Evolutionary conservation across 2,113 vertebrate genomes (phyloP), one percentile per base, ranked within the genome.

Genomic region (Cinclus cinclus): DNA sequence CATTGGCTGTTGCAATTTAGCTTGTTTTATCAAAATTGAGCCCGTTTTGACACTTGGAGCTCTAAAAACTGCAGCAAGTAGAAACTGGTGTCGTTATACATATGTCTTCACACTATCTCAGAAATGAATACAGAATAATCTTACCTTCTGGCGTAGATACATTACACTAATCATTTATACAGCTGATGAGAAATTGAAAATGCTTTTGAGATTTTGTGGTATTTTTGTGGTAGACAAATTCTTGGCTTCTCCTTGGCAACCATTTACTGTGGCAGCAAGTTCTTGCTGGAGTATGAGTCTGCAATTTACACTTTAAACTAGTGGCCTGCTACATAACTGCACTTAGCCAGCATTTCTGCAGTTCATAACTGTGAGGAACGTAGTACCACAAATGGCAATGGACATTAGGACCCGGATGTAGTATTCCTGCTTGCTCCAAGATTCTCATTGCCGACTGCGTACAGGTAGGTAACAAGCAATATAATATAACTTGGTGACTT

Each of bases 331-430:
- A 97, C 98, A 97, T 98, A 98, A 98, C 98, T 98, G 98, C 98
- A 97, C 98, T 98, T 99, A 99, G 98, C 99, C 98, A 99, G 98
- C 99, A 98, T 98, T 99, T 98, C 98, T 98, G 99, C 99, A 99
- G 98, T 99, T 98, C 98, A 98, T 99, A 99, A 98, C 99, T 98
- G 98, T 99, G 99, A 99, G 98, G 99, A 99, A 99, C 98, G 98
- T 99, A 99, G 99, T 99, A 98, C 99, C 98, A 98, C 99, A 99
- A 99, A 99, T 98, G 98, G 99, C 98, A 99, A 98, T 99, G 99
- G 99, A 99, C 99, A 99, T 98, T 99, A 99, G 99, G 99, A 99
- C 99, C 99, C 98, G 99, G 99, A 99, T 99, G 98, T 99, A 98
- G 98, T 98, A 98, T 98, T 98, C 98, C 98, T 98, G 98, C 99